Evolutionary conservation across 2,888 invertebrate genomes (phyloP).

Genomic region (Troides aeacus): DNA sequence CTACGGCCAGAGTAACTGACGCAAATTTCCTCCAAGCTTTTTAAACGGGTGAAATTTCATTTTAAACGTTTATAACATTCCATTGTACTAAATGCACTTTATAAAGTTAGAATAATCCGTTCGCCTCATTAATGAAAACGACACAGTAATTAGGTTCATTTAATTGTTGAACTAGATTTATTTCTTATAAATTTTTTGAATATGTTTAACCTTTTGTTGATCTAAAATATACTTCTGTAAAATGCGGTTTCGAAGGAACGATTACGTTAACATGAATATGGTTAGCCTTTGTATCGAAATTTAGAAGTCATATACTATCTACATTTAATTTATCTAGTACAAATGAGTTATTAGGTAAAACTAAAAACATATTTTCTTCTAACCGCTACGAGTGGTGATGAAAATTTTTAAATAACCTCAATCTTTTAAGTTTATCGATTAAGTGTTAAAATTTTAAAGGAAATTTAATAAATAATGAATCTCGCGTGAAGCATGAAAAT

Average conservation of each 20-base stretch:
- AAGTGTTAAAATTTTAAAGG: not conserved
- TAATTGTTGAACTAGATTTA: not conserved
- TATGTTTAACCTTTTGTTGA: not conserved
- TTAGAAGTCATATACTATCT: no score
- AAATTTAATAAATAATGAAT: conserved; percentile 7
- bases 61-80: conserved; percentile 5
- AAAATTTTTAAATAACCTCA: not conserved
- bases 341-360: no score
- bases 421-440: not conserved
- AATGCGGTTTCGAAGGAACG: not conserved
- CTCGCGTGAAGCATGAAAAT: conserved; percentile 5
- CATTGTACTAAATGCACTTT: not conserved
- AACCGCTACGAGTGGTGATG: not conserved
- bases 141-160: no score
- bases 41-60: not conserved
- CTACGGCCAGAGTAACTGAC: not conserved
- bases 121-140: not conserved
- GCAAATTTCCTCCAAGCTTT: conserved; percentile 1
- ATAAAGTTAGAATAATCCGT: not conserved
- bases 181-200: not conserved
- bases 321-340: no score
- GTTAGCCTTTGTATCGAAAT: no score
- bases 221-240: not conserved
- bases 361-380: not conserved
- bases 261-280: not conserved